These are phyloP conservation scores for Rutilus rutilus DNA, from an alignment of 2,113 vertebrate species.

Conservation along the genomic window DNA sequence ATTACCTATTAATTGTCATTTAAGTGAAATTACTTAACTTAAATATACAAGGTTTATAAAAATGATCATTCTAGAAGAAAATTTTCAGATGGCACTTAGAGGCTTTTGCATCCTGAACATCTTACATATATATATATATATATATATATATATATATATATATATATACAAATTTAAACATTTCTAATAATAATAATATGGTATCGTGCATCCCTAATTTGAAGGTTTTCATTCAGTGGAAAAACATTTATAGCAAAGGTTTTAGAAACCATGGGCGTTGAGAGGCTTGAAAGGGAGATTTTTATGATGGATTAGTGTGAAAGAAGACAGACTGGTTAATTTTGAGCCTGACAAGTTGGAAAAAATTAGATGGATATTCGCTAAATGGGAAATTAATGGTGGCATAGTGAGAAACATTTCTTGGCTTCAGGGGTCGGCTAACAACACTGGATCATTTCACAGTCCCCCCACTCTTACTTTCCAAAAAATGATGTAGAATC, in stretches of 20 bases:
- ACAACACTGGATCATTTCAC: conserved; percentile 20
- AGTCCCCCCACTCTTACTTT: not conserved
- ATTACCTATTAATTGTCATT: too few species aligned
- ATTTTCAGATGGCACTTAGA: too few species aligned
- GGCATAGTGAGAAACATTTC: not conserved
- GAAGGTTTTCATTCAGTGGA: not conserved
- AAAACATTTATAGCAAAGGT: not conserved
- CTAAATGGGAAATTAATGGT: not conserved
- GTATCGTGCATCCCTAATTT: not conserved
- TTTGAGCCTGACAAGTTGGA: conserved; percentile 7
- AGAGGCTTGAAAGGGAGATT: conserved; percentile 12
- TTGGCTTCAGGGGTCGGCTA: conserved; percentile 4
- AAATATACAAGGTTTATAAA: too few species aligned
- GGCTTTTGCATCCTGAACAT: too few species aligned
- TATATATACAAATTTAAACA: not conserved
- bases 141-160: not conserved
- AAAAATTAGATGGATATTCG: not conserved
- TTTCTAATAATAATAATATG: not conserved
- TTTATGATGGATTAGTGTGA: conserved; percentile 33
- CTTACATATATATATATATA: too few species aligned
- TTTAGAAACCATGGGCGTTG: not conserved
- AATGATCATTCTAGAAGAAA: too few species aligned
- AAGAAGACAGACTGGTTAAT: conserved; percentile 28
- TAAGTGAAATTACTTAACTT: too few species aligned
- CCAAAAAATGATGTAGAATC: conserved; percentile 3